Evolutionary conservation across 2,797 vertebrate genomes (phyloP).

Genomic region (Macropus fuliginosus): DNA sequence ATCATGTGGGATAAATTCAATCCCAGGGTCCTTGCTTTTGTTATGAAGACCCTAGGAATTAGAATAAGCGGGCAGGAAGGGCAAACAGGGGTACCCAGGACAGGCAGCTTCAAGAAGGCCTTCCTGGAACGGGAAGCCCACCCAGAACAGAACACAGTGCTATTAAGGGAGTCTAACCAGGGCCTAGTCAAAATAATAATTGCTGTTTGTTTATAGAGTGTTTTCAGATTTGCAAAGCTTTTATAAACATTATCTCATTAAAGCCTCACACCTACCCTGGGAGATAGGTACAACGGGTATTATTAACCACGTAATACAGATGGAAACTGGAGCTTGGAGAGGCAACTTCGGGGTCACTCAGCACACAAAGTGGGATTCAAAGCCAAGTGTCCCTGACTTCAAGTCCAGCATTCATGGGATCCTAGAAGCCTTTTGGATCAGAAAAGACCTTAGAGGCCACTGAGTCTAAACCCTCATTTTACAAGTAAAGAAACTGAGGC

Average conservation of each 20-base stretch:
- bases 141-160: not conserved
- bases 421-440: not conserved
- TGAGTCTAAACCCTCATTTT: not conserved
- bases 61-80: not conserved
- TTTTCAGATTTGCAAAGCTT: no score
- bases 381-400: not conserved
- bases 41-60: no score
- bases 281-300: not conserved
- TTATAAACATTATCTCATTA: not conserved
- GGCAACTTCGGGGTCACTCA: not conserved
- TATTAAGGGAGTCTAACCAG: not conserved
- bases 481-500: not conserved
- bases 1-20: no score
- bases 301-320: not conserved
- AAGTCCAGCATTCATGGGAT: not conserved
- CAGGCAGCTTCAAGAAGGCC: not conserved
- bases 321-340: not conserved
- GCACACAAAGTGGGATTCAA: not conserved
- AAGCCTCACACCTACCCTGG: not conserved
- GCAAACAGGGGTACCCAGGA: not conserved
- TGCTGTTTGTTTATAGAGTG: not conserved
- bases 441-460: not conserved
- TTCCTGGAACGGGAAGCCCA: not conserved
- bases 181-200: not conserved
- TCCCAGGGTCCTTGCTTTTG: no score